A percentile compares a stretch with the other conserved stretches of the same genome.
These are phyloP conservation scores for Muscicapa striata DNA, from an alignment of 2,797 vertebrate species.

Conservation along the genomic window DNA sequence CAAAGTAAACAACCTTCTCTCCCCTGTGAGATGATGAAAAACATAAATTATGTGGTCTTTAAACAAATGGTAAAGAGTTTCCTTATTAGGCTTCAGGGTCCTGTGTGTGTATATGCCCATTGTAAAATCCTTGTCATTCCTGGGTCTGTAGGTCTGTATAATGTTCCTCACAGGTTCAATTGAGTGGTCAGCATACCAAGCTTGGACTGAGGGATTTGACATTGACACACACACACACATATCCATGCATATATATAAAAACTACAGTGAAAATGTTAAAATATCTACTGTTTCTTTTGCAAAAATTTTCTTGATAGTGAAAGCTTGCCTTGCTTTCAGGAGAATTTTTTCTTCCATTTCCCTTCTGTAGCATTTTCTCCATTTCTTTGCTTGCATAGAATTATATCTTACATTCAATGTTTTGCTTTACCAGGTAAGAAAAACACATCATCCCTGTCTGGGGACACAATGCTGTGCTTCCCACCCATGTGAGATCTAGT, in stretches of 20 bases:
- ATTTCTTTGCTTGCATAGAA: background rate
- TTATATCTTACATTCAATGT: background rate
- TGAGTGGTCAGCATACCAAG: slow-evolving; percentile 34
- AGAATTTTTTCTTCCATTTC: background rate
- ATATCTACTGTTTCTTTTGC: background rate
- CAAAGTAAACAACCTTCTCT: slow-evolving; percentile 66
- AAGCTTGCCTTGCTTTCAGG: background rate
- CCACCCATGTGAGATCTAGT: background rate
- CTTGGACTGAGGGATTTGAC: slow-evolving; percentile 27
- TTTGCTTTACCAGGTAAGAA: background rate
- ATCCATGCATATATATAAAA: background rate
- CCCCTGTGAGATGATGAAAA: slow-evolving; percentile 62
- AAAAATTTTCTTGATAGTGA: background rate
- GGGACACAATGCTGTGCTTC: background rate
- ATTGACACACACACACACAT: background rate
- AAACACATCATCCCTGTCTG: background rate
- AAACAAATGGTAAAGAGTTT: slow-evolving; percentile 75
- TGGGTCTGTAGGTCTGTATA: slow-evolving; percentile 65
- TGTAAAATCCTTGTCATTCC: slow-evolving; percentile 71
- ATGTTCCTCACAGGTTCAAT: slow-evolving; percentile 59
- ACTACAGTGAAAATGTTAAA: background rate
- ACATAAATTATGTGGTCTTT: slow-evolving; percentile 75
- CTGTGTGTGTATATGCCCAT: slow-evolving; percentile 66
- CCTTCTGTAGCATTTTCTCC: background rate
- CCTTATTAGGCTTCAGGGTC: slow-evolving; percentile 75